Base-by-base conservation (phyloP, 2,888 invertebrate genomes). In the Athrips mouffetella region DNA sequence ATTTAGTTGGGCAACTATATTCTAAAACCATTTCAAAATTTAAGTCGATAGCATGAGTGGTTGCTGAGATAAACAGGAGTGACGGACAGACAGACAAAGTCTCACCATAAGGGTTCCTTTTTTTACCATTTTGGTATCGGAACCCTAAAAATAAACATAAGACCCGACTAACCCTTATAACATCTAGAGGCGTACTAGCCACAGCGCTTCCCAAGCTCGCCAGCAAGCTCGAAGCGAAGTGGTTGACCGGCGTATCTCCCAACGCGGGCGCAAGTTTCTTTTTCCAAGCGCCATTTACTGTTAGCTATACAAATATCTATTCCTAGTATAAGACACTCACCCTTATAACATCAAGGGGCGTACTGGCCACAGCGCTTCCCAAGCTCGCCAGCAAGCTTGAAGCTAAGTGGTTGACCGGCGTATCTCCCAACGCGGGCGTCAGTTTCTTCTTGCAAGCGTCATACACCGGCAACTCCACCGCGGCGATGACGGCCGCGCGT, bases 151-250 rank as follows among this genome's bases (percentile, higher is more conserved):
- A 5, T 10, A n/a, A 4, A 27, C 27, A 10, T n/a, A 27, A 27
- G 10, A 10, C 2, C 7, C 27, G 50, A 84, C 91, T 89, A 78
- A 97, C 97, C 89, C 97, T 90, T 52, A 98, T 91, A 53, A 98
- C 98, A 84, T 98, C 98, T 50, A 98, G 93, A 21, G 98, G 98
- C 55, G 97, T 98, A 50, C 97, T 97, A 51, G 97, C 97, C 53
- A 98, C 90, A 25, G 98, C 97, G 72, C 97, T 97, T 57, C 96
- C 96, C 67, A 98, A 90, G 74, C 97, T 97, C 58, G 98, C 97
- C 63, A 96, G 89, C 80, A 96, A 92, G 89, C 97, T 97, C 54
- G 98, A 96, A 61, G 94, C 87, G 77, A 98, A 93, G 90, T 98
- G 97, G 89, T 96, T 97, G 46, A 91, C 84, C 49, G 95, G 91